Evolutionary conservation across 2,797 vertebrate species (phyloP).

Genomic region (Amphiprion clarkii): DNA sequence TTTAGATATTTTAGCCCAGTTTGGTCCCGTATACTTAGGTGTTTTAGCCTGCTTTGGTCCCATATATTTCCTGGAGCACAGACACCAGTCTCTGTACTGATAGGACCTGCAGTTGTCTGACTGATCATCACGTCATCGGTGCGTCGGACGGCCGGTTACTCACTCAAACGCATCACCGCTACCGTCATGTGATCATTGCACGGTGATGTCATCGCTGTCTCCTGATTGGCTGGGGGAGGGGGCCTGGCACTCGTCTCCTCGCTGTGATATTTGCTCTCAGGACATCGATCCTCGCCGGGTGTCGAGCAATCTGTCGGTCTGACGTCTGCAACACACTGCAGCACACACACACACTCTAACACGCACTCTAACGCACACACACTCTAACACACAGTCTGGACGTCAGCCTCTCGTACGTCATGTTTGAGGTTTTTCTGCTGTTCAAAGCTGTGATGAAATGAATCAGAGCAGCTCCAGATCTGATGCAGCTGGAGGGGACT

Average conservation of each 20-base stretch:
- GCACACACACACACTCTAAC: slow-evolving; percentile 14
- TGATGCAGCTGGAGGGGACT: background rate
- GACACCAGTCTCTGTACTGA: too few species aligned
- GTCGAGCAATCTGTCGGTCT: slow-evolving; percentile 51
- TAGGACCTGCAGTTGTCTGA: background rate
- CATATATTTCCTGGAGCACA: too few species aligned
- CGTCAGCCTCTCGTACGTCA: slow-evolving; percentile 38
- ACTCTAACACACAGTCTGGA: background rate
- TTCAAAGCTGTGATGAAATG: slow-evolving; percentile 21
- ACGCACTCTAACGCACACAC: background rate
- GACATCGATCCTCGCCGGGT: slow-evolving; percentile 44
- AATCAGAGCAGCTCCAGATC: slow-evolving; percentile 30
- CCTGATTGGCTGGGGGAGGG: slow-evolving; percentile 67
- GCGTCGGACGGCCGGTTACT: slow-evolving; percentile 8
- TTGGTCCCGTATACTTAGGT: too few species aligned
- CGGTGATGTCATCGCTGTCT: slow-evolving; percentile 57
- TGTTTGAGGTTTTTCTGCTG: slow-evolving; percentile 29
- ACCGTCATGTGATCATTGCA: slow-evolving; percentile 42
- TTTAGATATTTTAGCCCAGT: too few species aligned
- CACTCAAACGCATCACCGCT: slow-evolving; percentile 18
- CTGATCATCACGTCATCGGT: background rate
- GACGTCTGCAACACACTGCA: slow-evolving; percentile 33
- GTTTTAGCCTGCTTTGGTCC: background rate
- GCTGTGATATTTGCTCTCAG: slow-evolving; percentile 29
- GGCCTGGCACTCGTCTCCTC: slow-evolving; percentile 40